Conservation (phyloP, 2,113 vertebrate species). For the human region DNA sequence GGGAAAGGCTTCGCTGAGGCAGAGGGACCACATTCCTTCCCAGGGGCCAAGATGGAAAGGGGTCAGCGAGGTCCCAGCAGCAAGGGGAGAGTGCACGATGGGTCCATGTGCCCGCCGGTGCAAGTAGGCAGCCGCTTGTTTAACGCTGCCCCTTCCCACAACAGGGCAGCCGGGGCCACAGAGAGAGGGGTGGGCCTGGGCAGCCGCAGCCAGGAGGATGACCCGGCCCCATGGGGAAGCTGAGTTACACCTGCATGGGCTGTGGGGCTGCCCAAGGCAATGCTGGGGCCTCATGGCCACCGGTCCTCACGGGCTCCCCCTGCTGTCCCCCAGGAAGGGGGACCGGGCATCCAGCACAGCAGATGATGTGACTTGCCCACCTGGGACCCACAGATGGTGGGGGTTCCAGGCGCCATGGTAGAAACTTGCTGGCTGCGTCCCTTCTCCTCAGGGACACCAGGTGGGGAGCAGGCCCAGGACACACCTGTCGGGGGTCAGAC, state of each 20-base stretch:
- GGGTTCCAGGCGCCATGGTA: neutral
- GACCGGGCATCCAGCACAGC: neutral
- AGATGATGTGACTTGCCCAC: rapidly evolving
- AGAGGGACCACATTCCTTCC: neutral
- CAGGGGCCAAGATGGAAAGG: neutral
- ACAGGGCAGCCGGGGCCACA: neutral
- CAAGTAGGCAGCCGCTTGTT: rapidly evolving
- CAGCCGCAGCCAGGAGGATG: too few species aligned
- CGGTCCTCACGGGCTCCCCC: too few species aligned
- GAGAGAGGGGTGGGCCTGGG: neutral
- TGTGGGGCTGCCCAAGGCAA: neutral
- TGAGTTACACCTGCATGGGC: rapidly evolving
- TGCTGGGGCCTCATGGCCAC: neutral
- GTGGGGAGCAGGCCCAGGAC: too few species aligned
- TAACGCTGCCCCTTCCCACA: rapidly evolving
- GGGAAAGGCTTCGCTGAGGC: neutral
- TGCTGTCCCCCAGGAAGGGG: neutral
- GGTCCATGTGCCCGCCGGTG: too few species aligned
- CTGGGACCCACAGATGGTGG: neutral
- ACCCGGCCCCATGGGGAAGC: rapidly evolving
- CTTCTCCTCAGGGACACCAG: neutral
- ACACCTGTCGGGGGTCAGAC: rapidly evolving
- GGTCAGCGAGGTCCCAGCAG: neutral
- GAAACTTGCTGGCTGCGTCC: rapidly evolving
- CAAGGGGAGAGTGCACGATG: neutral